Base-by-base conservation (phyloP, 2,888 invertebrate species). In the Pachliopta kotzebuea region DNA sequence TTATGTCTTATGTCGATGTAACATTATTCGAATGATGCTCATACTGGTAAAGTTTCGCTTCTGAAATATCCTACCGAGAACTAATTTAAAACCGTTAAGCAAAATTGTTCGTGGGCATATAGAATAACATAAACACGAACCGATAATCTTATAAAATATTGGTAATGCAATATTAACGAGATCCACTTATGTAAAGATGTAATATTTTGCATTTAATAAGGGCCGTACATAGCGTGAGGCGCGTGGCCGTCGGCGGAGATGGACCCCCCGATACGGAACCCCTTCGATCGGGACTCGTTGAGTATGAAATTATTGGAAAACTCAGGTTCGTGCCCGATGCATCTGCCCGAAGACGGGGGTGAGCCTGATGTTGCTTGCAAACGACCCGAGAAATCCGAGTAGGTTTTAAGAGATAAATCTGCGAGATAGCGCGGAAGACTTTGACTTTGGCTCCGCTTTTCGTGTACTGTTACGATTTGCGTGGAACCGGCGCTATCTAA, bases 181-280 rank as follows among this genome's bases (percentile, higher is more conserved):
- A 84, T 80, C 81, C 79, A 61, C 65, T 85, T 85, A 86, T 86
- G 85, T 86, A 85, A 83, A 84, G 83, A 81, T 77, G 81, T 78
- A 81, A 86, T 87, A 88, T 86, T 88, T 88, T 88, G 90, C 88
- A 88, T 90, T 89, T 88, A 88, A 90, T 88, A 88, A 88, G 86
- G 80, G 72, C 76, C 78, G 70, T 80, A 82, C 79, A 84, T 81
- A 84, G 78, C 68, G 63, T 59, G 63, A 54, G 72, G 75, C 83
- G 81, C 80, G 80, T 83, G 84, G 88, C 89, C 88, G 78, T 76
- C 78, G 89, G 90, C 86, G 72, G 81, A 86, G 88, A 89, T 88
- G 84, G 75, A 80, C 76, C 72, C 72, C 58, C 60, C 74, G 88
- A 90, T 88, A 88, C 82, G 66, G 69, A 66, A 72, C 71, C 76